These are phyloP conservation scores for Eumerus sabulonum DNA, from an alignment of 2,888 invertebrate species.

Conservation along the genomic window DNA sequence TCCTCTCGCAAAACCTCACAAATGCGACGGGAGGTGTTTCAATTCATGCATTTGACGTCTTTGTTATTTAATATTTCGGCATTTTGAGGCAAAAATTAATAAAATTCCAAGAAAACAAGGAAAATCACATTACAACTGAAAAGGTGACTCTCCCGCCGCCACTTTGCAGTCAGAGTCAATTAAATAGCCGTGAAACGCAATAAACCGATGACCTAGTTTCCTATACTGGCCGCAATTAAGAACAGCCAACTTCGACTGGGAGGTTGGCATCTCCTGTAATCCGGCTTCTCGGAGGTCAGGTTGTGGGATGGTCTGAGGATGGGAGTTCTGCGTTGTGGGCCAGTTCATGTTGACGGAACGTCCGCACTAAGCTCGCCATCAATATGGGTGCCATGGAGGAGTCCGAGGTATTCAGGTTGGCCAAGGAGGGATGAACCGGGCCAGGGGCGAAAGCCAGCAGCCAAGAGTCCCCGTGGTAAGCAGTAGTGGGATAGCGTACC, in stretches of 20 bases:
- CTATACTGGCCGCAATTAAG: slow-evolving; percentile 7
- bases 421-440: slow-evolving; percentile 98
- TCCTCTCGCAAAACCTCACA: too few relatives aligned
- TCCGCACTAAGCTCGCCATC: slow-evolving; percentile 98
- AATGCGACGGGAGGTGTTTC: too few relatives aligned
- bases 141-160: neutral
- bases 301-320: slow-evolving; percentile 95
- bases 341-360: slow-evolving; percentile 91
- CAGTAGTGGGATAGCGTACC: slow-evolving; percentile 99
- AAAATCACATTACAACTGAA: too few relatives aligned
- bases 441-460: slow-evolving; percentile 99
- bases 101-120: too few relatives aligned
- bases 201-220: slow-evolving; percentile 12
- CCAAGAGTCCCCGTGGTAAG: slow-evolving; percentile 99
- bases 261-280: slow-evolving; percentile 99
- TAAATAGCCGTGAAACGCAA: neutral
- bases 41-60: too few relatives aligned
- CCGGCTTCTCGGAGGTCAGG: slow-evolving; percentile 96
- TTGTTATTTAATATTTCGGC: too few relatives aligned
- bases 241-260: slow-evolving; percentile 83
- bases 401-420: slow-evolving; percentile 91
- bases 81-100: too few relatives aligned
- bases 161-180: neutral
- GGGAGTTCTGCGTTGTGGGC: too few relatives aligned
- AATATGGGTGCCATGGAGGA: slow-evolving; percentile 96